Conservation (phyloP, 2,113 vertebrate genomes). For the Amazona vittata region DNA sequence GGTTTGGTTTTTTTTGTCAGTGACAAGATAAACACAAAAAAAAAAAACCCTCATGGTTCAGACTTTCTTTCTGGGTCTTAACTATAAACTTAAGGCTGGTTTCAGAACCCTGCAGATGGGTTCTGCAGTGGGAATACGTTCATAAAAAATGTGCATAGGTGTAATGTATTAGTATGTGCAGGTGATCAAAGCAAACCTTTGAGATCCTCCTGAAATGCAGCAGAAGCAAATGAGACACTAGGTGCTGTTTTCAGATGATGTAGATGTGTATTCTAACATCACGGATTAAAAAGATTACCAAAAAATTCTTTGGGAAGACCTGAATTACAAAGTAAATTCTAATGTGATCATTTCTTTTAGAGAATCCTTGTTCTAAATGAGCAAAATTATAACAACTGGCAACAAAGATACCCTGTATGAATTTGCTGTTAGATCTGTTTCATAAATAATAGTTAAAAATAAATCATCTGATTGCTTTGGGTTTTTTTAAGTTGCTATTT, state of each 20-base stretch:
- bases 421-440: neutral
- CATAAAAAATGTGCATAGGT: neutral
- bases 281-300: neutral
- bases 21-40: neutral
- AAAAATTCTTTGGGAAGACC: neutral
- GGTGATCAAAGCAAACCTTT: neutral
- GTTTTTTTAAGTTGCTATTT: neutral
- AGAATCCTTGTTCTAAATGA: neutral
- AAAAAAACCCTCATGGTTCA: neutral
- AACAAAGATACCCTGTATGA: neutral
- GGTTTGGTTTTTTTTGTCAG: neutral
- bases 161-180: neutral
- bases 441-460: neutral
- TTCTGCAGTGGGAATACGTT: neutral
- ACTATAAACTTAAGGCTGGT: neutral
- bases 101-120: neutral
- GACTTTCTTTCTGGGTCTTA: neutral
- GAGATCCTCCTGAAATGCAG: neutral
- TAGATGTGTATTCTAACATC: neutral
- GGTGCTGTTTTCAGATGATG: neutral
- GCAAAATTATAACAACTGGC: neutral
- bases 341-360: rapidly evolving
- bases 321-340: neutral
- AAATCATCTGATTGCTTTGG: neutral
- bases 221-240: neutral